Base-by-base conservation (phyloP, 2,888 invertebrate species). In the Tupiocoris notatus region DNA sequence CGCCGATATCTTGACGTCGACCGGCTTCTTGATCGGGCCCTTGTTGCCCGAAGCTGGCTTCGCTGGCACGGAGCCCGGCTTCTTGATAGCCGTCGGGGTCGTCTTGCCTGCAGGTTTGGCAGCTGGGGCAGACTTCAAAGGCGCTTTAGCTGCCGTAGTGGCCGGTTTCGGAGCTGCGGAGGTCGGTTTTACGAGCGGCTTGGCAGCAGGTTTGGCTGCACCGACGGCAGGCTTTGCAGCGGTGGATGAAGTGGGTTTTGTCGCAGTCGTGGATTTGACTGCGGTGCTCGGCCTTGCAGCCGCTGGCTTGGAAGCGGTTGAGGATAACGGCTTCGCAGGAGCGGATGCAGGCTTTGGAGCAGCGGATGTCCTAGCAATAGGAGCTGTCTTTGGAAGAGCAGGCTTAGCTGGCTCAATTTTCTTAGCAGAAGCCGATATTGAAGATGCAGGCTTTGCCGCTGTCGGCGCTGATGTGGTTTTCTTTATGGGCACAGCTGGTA, bases 21-120 rank as follows among this genome's bases (percentile, higher is more conserved):
- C 22, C 25, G 73, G 73, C 39, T 25, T 73, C 22, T 54, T 73
- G 39, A 73, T 73, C 7, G 73, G 73, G n/a, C 67, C 57, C 56
- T 21, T 56, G 25, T 75, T 18, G 75, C 74, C 82, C 83, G 91
- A 91, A 79, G 86, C 88, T 81, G 89, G 89, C 81, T 91, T 91
- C 83, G 88, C 81, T 80, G 84, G 70, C 65, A 82, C 83, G 81
- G 84, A 71, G 68, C 82, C 83, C 77, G 82, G 82, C 79, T 81
- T 84, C 54, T 82, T 81, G 1, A 81, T 70, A 7, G 82, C 81
- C 23, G 81, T 82, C 63, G 81, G 80, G 39, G 39, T 39, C 39
- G 39, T 39, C 39, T 2, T 39, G 6, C 39, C 39, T 3, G 39
- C 39, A 3, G 39, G 39, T 12, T 39, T 39, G 12, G 62, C 73